Conservation (phyloP, 1,140 invertebrate genomes). For the Trachymyrmex septentrionalis region DNA sequence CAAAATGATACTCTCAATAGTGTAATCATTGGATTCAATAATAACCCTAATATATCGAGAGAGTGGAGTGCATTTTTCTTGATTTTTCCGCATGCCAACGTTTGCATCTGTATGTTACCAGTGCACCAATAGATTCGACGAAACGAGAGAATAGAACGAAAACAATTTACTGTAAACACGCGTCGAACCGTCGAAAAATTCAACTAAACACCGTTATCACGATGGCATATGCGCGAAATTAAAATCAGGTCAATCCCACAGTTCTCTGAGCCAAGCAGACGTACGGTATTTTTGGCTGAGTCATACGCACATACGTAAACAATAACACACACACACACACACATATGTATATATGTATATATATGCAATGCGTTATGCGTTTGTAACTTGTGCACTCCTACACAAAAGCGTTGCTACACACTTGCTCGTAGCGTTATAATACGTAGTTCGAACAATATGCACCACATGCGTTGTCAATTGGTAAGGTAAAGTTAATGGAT, state of each 20-base stretch:
- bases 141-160: conserved; percentile 3
- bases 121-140: not conserved
- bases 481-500: conserved; percentile 66
- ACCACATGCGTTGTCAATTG: conserved; percentile 42
- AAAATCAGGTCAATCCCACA: conserved; percentile 73
- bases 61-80: conserved; percentile 23
- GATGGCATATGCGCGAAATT: conserved; percentile 71
- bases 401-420: not conserved
- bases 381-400: conserved; percentile 37
- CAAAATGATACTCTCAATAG: too few relatives aligned
- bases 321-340: not conserved
- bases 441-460: conserved; percentile 38
- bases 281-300: conserved; percentile 72
- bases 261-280: conserved; percentile 52
- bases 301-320: conserved; percentile 49
- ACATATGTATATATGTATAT: not conserved
- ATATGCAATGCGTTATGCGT: not conserved
- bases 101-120: conserved; percentile 4
- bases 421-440: not conserved
- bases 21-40: too few relatives aligned
- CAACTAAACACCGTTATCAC: conserved; percentile 61
- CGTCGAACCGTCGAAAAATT: conserved; percentile 5
- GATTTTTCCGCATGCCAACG: conserved; percentile 7
- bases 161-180: conserved; percentile 17
- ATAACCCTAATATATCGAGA: not conserved